Evolutionary conservation across 1,140 invertebrate genomes (phyloP), one percentile per base, ranked within the genome.

Genomic region (Caenorhabditis remanei): DNA sequence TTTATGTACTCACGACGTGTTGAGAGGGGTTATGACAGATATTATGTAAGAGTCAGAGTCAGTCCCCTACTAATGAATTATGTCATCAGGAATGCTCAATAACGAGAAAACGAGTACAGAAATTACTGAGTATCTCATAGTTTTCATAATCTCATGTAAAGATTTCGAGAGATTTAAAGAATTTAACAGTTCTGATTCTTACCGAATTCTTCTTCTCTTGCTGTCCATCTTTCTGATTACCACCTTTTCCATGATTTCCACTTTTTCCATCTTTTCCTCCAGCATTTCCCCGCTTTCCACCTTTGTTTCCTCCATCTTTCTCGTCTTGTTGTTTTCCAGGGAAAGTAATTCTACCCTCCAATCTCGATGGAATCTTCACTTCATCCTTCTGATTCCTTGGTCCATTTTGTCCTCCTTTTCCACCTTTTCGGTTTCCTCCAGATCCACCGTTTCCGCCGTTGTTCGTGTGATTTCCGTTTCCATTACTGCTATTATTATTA

Each of bases 271-370:
- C 58, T 48, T 85, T 85, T 67, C 82, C 14, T 19, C 32, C 32
- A 79, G 14, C 9, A 5, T 55, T 32, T 41, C 79, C 71, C 13
- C 40, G 41, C 63, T 61, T 71, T 50, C 85, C 61, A 84, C 19
- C 24, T 21, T 46, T 41, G 13, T 50, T 63, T 61, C 63, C 58
- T 43, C 46, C 46, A 58, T 11, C 41, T 14, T 67, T 83, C 6
- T 71, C 82, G 1, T 40, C 79, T 14, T 71, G 7, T 16, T 83
- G 24, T 83, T 58, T 71, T 21, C 21, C 21, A 16, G 43, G 55
- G 16, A 83, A 56, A 11, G 53, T 87, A 11, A 87, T 11, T 63
- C 86, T 58, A 63, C 86, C 86, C 41, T 87, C 86, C 24, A 87
- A 75, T 67, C 86, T 71, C n/a, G 48, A 75, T 41, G 46, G 63